Evolutionary conservation across 2,797 vertebrate species (phyloP), one percentile per base, ranked within the genome.

Genomic region (Crocodylus rhombifer): DNA sequence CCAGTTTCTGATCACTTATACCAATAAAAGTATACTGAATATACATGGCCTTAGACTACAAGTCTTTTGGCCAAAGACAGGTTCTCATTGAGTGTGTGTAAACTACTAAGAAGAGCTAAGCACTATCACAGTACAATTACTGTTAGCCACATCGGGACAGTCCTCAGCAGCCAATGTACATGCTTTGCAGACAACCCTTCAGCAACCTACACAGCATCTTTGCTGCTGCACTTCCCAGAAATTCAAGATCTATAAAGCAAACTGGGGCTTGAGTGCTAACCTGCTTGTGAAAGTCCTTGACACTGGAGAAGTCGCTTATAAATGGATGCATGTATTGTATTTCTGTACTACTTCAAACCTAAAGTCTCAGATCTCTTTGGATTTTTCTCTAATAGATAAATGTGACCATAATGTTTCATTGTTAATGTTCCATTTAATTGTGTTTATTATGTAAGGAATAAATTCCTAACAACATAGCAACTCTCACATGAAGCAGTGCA

Each of bases 311-410:
- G 14, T 23, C 4, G 51, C 23, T 3, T 73, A 14, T 73, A 73
- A 36, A 14, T 73, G 23, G 69, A 15, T 26, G 14, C 14, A 26
- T 51, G 21, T 15, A 14, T 73, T 42, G 42, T 18, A 12, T 75
- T 80, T 93, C 13, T 90, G 33, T 77, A 80, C 77, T 71, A 56
- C 71, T 89, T 82, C 75, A 83, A 93, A 89, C 82, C 7, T 57
- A 74, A 87, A 93, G 91, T 88, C 79, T 58, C 89, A 93, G 87
- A 93, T 42, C 7, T 18, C 56, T 92, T 81, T 77, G 82, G 86
- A 73, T 76, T 93, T 92, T 95, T 87, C 56, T 88, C 80, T 91
- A 94, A 91, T 67, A 81, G 88, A 79, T 79, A 92, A 80, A 91
- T 92, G 42, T 95, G 93, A 95, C 26, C 28, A 67, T 56, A 67